Evolutionary conservation across 2,888 invertebrate genomes (phyloP).

Genomic region (Ormyrus pomaceus): DNA sequence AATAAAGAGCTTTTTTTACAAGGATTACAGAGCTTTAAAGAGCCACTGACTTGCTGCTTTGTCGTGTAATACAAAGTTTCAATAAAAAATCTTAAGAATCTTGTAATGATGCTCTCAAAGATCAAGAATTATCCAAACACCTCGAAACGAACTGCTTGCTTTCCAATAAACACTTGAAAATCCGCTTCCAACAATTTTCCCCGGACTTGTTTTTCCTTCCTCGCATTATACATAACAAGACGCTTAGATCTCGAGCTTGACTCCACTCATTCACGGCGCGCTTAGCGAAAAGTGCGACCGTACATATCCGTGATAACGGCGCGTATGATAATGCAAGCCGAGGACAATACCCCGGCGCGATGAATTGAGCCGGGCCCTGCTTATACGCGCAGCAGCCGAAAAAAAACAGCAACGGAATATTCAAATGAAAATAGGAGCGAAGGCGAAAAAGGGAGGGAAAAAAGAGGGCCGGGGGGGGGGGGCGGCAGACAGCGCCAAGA

Average conservation of each 20-base stretch:
- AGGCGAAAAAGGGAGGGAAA: background rate
- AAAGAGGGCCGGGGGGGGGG: no score
- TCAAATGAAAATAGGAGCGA: background rate
- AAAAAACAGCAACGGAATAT: background rate
- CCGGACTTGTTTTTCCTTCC: no score
- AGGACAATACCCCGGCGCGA: constrained; percentile 18
- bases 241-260: background rate
- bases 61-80: no score
- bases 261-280: background rate
- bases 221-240: background rate
- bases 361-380: constrained; percentile 10
- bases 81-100: no score
- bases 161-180: no score
- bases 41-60: no score
- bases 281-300: background rate
- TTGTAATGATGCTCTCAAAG: no score
- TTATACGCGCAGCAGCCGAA: background rate
- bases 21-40: no score
- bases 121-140: no score
- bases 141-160: no score
- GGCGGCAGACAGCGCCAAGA: background rate
- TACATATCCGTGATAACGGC: constrained; percentile 4
- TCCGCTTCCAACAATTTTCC: no score
- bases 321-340: constrained; percentile 26
- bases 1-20: no score